phyloP scores from a whole-genome alignment of 1,140 invertebrate species.

The Caenorhabditis briggsae region DNA sequence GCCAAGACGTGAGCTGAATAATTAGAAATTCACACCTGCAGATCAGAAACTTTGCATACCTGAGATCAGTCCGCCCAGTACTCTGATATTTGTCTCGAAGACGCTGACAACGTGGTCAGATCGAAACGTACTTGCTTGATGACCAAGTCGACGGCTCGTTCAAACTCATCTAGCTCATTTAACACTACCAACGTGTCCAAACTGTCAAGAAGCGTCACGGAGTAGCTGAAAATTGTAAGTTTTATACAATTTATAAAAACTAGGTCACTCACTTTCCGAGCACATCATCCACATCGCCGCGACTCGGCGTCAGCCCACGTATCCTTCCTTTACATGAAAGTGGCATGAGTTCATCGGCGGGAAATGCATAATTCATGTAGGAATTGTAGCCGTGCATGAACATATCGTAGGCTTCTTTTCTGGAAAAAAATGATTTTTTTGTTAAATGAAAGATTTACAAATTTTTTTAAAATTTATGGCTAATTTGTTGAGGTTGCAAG shows the following conservation, averaged over 20 bases:
- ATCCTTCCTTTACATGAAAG: constrained; percentile 92
- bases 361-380: constrained; percentile 94
- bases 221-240: constrained; percentile 84
- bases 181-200: constrained; percentile 92
- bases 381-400: constrained; percentile 97
- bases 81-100: constrained; percentile 97
- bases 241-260: not conserved
- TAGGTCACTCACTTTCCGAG: constrained; percentile 89
- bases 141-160: constrained; percentile 86
- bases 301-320: constrained; percentile 84
- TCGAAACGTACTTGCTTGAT: constrained; percentile 85
- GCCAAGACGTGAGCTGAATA: constrained; percentile 88
- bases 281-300: constrained; percentile 95
- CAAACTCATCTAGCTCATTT: constrained; percentile 93
- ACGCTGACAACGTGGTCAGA: constrained; percentile 94
- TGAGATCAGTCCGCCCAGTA: constrained; percentile 86
- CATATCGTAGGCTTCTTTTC: constrained; percentile 90
- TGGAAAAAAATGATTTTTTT: constrained; percentile 76
- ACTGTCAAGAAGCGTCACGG: constrained; percentile 92
- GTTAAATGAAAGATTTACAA: too few relatives aligned
- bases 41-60: constrained; percentile 45
- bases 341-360: constrained; percentile 97
- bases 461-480: too few relatives aligned
- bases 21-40: not conserved
- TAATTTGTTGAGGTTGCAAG: too few relatives aligned